These are phyloP conservation scores for Chymomyza procnemis DNA, from an alignment of 2,888 invertebrate genomes.

Conservation along the genomic window DNA sequence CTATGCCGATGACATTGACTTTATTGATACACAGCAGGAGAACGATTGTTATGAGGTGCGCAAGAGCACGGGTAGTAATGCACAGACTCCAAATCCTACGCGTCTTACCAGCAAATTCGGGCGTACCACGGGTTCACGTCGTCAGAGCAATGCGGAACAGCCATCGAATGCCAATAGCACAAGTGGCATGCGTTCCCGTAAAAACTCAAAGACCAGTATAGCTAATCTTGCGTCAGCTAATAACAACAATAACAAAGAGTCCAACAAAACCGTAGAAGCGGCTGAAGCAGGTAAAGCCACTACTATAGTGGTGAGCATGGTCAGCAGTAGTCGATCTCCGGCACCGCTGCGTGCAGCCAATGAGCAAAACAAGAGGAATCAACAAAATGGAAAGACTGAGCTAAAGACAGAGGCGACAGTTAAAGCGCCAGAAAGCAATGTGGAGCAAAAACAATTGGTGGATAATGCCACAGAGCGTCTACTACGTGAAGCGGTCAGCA, in stretches of 20 bases:
- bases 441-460: constrained; percentile 35
- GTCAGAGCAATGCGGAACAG: constrained; percentile 52
- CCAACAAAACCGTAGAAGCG: constrained; percentile 24
- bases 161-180: constrained; percentile 50
- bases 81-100: constrained; percentile 11
- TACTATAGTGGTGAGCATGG: constrained; percentile 77
- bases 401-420: constrained; percentile 22
- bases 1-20: constrained; percentile 83
- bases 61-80: constrained; percentile 61
- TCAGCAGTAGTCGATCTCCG: constrained; percentile 51
- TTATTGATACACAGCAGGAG: constrained; percentile 82
- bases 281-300: constrained; percentile 57
- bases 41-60: constrained; percentile 76
- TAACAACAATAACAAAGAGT: neutral
- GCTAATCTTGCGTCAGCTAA: constrained; percentile 35
- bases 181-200: constrained; percentile 72
- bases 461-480: constrained; percentile 71
- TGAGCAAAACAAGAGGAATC: constrained; percentile 74
- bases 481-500: constrained; percentile 76
- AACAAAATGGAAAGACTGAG: constrained; percentile 75
- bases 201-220: constrained; percentile 75
- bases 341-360: constrained; percentile 34
- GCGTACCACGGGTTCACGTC: constrained; percentile 50
- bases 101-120: constrained; percentile 73
- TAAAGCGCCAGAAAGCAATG: constrained; percentile 23